Base-by-base conservation (phyloP, 1,140 invertebrate species). In the Papilio machaon region DNA sequence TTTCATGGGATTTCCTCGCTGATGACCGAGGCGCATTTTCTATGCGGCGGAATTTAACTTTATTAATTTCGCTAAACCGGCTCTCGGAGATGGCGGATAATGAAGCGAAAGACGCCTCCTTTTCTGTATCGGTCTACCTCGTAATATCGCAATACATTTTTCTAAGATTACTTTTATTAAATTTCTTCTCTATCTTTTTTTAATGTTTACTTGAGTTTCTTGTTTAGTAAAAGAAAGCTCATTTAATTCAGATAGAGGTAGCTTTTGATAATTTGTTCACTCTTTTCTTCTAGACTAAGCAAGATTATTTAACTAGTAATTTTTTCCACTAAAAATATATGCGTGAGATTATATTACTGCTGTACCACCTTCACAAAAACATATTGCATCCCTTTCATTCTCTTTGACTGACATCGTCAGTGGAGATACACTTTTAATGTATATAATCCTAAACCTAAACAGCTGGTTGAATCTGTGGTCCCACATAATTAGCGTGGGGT, bases 21-120 rank as follows among this genome's bases (percentile, higher is more conserved):
- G 74, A 76, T 52, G 19, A 76, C 43, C 46, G 46, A 76, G 6
- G 74, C 74, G 43, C 19, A 30, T 76, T 52, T 52, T 49, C 74
- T 76, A 52, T 76, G 74, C 74, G 74, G 74, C 3, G 5, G 74
- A 30, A 52, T 76, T 76, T 76, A 76, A 76, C 74, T 76, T 76
- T 76, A 52, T 76, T 76, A 76, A 76, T 76, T 76, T 52, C 23
- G 15, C 74, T 49, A 76, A 52, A 52, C n/a, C 74, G 73, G 46
- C 23, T 30, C 74, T 30, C 47, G 43, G 74, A 76, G 46, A 52
- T 35, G 19, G 19, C 74, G 46, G 43, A 76, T 30, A 76, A 76
- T 76, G 74, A 76, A 23, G 73, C 15, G 43, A 38, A 73, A 73
- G 17, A 47, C 43, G 43, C 17, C 17, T 38, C 38, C n/a, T 70